phyloP scores from a whole-genome alignment of 2,797 vertebrate genomes.

The Fundulus diaphanus region DNA sequence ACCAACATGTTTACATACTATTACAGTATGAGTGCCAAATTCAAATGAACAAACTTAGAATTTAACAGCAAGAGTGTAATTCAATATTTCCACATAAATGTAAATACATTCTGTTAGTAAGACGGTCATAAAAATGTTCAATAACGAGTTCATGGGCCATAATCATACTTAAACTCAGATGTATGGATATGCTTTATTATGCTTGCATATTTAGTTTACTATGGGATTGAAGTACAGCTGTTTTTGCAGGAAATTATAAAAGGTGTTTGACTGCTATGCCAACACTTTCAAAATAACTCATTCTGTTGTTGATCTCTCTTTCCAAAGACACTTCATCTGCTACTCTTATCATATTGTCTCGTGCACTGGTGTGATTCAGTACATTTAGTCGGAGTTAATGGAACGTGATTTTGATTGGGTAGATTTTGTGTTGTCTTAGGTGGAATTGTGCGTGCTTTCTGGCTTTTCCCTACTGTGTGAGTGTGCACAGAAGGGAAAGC shows the following conservation, averaged over 20 bases:
- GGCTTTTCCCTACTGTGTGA: constrained; percentile 3
- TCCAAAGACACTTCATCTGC: constrained; percentile 15
- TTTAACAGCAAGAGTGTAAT: too few relatives aligned
- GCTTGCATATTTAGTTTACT: constrained; percentile 40
- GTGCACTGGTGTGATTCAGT: constrained; percentile 10
- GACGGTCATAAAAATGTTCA: neutral
- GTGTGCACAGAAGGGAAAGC: constrained; percentile 3
- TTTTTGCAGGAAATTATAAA: constrained; percentile 36
- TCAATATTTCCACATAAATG: too few relatives aligned
- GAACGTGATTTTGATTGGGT: constrained; percentile 36
- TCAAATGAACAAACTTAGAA: too few relatives aligned
- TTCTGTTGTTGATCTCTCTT: constrained; percentile 23
- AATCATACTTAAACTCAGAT: neutral
- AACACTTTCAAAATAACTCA: constrained; percentile 32
- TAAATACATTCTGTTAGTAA: neutral
- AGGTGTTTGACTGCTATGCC: constrained; percentile 28
- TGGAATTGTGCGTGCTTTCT: constrained; percentile 9
- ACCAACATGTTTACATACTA: too few relatives aligned
- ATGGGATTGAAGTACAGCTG: constrained; percentile 14
- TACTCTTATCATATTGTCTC: constrained; percentile 34
- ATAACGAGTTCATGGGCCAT: neutral
- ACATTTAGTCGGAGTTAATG: constrained; percentile 43
- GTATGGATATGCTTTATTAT: neutral
- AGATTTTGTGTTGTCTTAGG: constrained; percentile 50
- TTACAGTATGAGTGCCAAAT: too few relatives aligned